Evolutionary conservation across 1,140 invertebrate species (phyloP).

Genomic region (Drosophila bocqueti): DNA sequence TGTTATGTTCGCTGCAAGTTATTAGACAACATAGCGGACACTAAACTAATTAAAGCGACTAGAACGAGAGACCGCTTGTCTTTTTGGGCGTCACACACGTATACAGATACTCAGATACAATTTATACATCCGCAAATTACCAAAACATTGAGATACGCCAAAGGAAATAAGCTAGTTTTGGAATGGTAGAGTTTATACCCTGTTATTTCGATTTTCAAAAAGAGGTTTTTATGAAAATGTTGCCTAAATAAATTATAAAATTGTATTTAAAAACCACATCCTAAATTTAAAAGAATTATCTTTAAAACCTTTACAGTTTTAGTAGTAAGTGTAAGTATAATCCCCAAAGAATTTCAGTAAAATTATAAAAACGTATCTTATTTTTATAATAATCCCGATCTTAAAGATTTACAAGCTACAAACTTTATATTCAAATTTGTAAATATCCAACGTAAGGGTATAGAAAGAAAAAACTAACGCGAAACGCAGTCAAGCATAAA

Average conservation of each 20-base stretch:
- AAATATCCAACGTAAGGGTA: conserved; percentile 10
- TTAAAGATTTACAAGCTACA: background rate
- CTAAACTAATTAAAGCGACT: conserved; percentile 76
- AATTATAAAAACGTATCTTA: background rate
- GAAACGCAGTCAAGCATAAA: conserved; percentile 76
- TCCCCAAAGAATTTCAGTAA: background rate
- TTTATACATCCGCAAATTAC: conserved; percentile 7
- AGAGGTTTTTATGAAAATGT: background rate
- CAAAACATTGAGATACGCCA: background rate
- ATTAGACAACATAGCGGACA: conserved; percentile 66
- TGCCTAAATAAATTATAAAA: background rate
- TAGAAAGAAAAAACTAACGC: conserved; percentile 50
- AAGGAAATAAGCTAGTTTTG: background rate
- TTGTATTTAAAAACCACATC: background rate
- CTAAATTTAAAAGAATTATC: background rate
- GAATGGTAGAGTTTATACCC: background rate
- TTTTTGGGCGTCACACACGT: conserved; percentile 37
- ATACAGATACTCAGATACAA: conserved; percentile 31
- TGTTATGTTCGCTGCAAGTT: conserved; percentile 46
- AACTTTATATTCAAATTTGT: background rate
- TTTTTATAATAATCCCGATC: background rate
- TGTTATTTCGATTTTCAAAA: background rate
- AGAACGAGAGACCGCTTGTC: conserved; percentile 49
- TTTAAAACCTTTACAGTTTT: background rate
- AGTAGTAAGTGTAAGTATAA: background rate